These are phyloP conservation scores for Semibalanus balanoides DNA, from an alignment of 1,140 invertebrate genomes.

Conservation along the genomic window DNA sequence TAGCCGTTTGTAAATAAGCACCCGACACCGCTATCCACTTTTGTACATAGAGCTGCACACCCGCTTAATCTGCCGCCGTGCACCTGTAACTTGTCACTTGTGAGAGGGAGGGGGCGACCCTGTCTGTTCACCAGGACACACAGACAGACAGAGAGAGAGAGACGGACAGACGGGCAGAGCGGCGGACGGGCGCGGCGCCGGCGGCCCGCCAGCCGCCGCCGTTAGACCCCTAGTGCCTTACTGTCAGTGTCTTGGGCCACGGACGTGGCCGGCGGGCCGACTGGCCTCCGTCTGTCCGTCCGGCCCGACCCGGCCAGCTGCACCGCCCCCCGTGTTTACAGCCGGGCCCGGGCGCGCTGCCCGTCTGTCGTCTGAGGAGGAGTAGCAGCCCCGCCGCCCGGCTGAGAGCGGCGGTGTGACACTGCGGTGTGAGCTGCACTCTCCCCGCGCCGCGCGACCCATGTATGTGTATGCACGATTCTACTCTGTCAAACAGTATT, in stretches of 20 bases:
- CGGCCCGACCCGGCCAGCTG: too few species aligned
- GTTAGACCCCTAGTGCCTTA: background rate
- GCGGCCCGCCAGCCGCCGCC: too few species aligned
- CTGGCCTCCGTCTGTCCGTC: too few species aligned
- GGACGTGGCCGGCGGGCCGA: too few species aligned
- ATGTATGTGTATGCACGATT: background rate
- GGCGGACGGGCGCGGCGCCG: too few species aligned
- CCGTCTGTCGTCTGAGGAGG: too few species aligned
- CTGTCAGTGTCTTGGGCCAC: background rate
- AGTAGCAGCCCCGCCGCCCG: too few species aligned
- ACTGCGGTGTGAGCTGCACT: background rate
- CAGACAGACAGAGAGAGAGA: too few species aligned
- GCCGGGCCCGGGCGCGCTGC: too few species aligned
- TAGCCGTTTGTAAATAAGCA: background rate
- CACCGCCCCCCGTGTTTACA: too few species aligned
- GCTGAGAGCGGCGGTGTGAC: too few species aligned
- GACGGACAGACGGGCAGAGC: background rate
- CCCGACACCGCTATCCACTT: background rate
- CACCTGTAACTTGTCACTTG: background rate
- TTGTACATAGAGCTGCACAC: background rate
- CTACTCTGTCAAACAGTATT: constrained; percentile 2
- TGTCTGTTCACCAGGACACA: background rate
- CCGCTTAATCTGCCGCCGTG: background rate
- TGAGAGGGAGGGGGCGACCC: too few species aligned
- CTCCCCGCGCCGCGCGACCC: background rate